Evolutionary conservation across 2,113 vertebrate species (phyloP), one percentile per base, ranked within the genome.

Genomic region (Sarotherodon lohbergeri): DNA sequence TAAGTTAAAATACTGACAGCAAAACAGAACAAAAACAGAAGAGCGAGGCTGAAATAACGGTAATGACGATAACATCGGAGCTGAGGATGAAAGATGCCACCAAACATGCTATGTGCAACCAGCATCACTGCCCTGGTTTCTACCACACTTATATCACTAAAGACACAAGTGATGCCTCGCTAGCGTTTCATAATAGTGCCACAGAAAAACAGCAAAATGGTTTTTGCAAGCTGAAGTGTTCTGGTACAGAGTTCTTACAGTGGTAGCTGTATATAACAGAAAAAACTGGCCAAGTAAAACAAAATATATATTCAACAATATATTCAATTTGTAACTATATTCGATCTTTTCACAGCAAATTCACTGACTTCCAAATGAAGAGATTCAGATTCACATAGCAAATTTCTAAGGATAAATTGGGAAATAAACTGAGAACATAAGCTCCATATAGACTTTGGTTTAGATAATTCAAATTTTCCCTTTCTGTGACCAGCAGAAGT

Each of bases 1-100:
- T 97, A 96, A 97, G 97, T 98, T 94, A 94, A 98, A 98, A 98
- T 97, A 98, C 95, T 97, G 97, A 96, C 94, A 94, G 83, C 92
- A 86, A 93, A 92, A 94, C 86, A 86, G 85, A 90, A 85, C 61
- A 87, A 89, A 87, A 85, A 90, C 41, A 89, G 84, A 89, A 83
- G 78, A 92, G 79, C 39, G 61, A 86, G 80, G 90, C 85, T 92
- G 91, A 91, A 93, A 91, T 81, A 87, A 50, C 68, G 24, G 78
- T 82, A 63, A 87, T 90, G 79, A 89, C 82, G 73, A 78, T 61
- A 76, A 89, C 88, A 91, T 92, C 71, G 87, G 82, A 94, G 82
- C 81, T 81, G 86, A 84, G 91, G 87, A 59, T 92, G 85, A 92
- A 91, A 92, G 82, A 91, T 83, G 76, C 85, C 87, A 86, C 59